Base-by-base conservation (phyloP, 1,140 invertebrate species). In the Cyclina sinensis region DNA sequence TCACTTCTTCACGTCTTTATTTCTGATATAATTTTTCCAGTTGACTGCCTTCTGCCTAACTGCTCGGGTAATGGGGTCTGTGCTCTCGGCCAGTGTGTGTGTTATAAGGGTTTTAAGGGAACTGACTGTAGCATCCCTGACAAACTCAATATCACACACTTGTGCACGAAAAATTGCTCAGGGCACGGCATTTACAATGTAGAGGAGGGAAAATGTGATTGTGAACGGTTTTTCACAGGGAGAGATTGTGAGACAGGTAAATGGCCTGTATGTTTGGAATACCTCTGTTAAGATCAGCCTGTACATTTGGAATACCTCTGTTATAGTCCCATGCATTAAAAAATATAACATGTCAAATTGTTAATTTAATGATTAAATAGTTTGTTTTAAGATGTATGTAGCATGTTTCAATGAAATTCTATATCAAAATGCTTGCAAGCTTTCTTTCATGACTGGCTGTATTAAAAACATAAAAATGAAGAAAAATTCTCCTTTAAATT, bases 81-180 rank as follows among this genome's bases (percentile, higher is more conserved):
- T 95, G 97, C 98, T 14, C 98, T 98, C 90, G 99, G 99, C 1
- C 96, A 97, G n/a, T 99, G 99, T 95, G 97, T 99, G 46, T 99
- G 99, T 95, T 99, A 99, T 95, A 98, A 99, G 93, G 99, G 99
- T 0, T 99, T 98, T 98, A 98, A 98, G 95, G 99, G 99, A 0
- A 93, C 96, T 0, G 98, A 99, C 93, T 99, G 99, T 95, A 97
- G 97, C 79, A 97, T 99, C 87, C 98, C 98, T 43, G 97, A 98
- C 88, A 98, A 98, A 96, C 98, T 99, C 93, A 98, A 98, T 94
- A 98, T 99, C 91, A 98, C 98, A 0, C 96, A 99, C 5, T 98
- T 99, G 93, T 99, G 99, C 96, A 96, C 99, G 37, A 98, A 98
- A 0, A 98, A 99, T 95, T 99, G 99, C 95, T 98, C 98, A 2